Evolutionary conservation across 2,797 vertebrate genomes (phyloP), one percentile per base, ranked within the genome.

Genomic region (Limnodromus scolopaceus): DNA sequence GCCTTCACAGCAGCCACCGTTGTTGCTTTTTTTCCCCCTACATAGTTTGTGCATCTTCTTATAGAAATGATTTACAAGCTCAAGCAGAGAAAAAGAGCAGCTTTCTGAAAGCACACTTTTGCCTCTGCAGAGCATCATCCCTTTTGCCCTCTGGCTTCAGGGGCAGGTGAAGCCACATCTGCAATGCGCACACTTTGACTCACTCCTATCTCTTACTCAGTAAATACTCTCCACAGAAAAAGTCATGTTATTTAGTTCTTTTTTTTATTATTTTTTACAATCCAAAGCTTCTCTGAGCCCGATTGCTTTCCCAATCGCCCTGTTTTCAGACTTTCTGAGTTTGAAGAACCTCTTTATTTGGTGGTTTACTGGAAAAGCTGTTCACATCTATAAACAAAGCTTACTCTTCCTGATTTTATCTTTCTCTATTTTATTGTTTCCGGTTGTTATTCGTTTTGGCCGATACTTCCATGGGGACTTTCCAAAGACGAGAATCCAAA

Each of bases 281-380:
- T 38, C 74, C 30, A 19, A n/a, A 77, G 3, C 10, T 32, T 57
- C 46, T 93, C 49, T 10, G 22, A 58, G 61, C 25, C 89, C 25
- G 4, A 6, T 36, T 61, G 17, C 49, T 72, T 84, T 43, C 77
- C 49, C 80, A 90, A 6, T 51, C 5, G 2, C 17, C 51, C 49
- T 36, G 1, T 70, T 89, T 75, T 84, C 58, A 93, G 76, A 46
- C 27, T 92, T 80, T 53, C 75, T 9, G 11, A 71, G 27, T 32
- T 22, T 2, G 6, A 65, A 79, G 84, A 58, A 89, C 71, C 86
- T 77, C 77, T 74, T 70, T 23, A 57, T 38, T 80, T 57, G 54
- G 72, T 38, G 13, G 11, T 71, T 98, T 97, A 92, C 97, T 96
- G 97, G 97, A 97, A 98, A 91, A 94, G 70, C 55, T 69, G 64